Percentiles rank a stretch among this genome's conserved stretches.
Evolutionary conservation across 2,113 vertebrate genomes (phyloP).

Genomic region (Helogale parvula): DNA sequence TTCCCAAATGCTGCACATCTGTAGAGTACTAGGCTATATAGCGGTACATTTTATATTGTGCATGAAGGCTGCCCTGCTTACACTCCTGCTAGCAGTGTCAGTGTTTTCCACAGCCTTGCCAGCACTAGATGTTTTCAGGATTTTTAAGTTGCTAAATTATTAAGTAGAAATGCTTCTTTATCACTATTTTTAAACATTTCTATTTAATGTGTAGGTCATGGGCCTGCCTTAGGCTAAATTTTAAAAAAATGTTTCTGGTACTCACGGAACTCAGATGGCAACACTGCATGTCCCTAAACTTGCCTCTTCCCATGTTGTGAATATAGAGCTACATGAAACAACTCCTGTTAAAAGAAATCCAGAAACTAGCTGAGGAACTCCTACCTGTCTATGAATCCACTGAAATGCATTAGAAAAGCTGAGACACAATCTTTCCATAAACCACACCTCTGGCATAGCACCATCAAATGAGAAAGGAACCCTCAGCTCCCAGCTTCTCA

Average conservation of each 20-base stretch:
- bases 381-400: neutral
- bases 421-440: neutral
- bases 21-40: neutral
- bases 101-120: neutral
- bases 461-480: neutral
- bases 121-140: neutral
- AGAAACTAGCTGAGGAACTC: neutral
- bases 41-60: neutral
- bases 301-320: neutral
- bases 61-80: neutral
- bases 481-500: neutral
- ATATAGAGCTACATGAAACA: neutral
- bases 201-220: neutral
- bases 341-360: neutral
- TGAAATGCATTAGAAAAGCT: neutral
- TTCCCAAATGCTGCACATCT: neutral
- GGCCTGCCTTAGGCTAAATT: neutral
- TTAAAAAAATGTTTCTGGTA: neutral
- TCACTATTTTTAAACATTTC: neutral
- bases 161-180: neutral
- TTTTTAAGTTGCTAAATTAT: neutral
- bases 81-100: neutral
- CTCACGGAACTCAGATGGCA: neutral
- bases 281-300: neutral
- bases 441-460: neutral